These are phyloP conservation scores for Agrilus mali DNA, from an alignment of 2,888 invertebrate species.

Conservation along the genomic window DNA sequence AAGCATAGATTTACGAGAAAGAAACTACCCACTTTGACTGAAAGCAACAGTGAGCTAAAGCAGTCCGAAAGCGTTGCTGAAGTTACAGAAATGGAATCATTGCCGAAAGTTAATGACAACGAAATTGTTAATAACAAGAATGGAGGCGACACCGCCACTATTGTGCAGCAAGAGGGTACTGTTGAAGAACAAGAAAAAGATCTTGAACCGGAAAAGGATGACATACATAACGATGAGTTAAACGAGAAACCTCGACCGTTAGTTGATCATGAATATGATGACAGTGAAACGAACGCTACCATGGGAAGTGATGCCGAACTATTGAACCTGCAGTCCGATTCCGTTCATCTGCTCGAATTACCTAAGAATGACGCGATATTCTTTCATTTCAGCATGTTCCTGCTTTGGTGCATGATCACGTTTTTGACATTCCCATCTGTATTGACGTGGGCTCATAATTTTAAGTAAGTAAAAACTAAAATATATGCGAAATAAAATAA, in stretches of 20 bases:
- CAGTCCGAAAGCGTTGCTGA: background rate
- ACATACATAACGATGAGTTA: conserved; percentile 1
- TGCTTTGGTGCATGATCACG: conserved; percentile 52
- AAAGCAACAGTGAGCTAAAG: too few relatives aligned
- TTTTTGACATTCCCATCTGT: conserved; percentile 59
- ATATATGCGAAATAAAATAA: conserved; percentile 24
- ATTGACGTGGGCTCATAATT: conserved; percentile 70
- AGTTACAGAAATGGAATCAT: too few relatives aligned
- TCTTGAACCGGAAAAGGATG: conserved; percentile 6
- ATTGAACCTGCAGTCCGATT: too few relatives aligned
- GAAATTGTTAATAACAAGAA: conserved; percentile 14
- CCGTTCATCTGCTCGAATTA: too few relatives aligned
- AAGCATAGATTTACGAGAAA: too few relatives aligned
- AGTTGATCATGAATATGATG: conserved; percentile 19
- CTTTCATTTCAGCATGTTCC: conserved; percentile 61
- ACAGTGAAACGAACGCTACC: too few relatives aligned
- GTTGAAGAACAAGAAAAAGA: conserved; percentile 5
- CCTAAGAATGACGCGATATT: conserved; percentile 38
- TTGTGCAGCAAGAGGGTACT: background rate
- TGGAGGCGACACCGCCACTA: conserved; percentile 4
- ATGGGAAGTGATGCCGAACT: too few relatives aligned
- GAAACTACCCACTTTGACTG: too few relatives aligned
- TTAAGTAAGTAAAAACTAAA: conserved; percentile 44
- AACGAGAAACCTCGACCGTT: conserved; percentile 9
- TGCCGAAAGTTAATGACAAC: background rate